Percentiles rank a stretch among this genome's conserved stretches.
Conservation (phyloP, 2,888 invertebrate genomes). For the Dolomedes plantarius region DNA sequence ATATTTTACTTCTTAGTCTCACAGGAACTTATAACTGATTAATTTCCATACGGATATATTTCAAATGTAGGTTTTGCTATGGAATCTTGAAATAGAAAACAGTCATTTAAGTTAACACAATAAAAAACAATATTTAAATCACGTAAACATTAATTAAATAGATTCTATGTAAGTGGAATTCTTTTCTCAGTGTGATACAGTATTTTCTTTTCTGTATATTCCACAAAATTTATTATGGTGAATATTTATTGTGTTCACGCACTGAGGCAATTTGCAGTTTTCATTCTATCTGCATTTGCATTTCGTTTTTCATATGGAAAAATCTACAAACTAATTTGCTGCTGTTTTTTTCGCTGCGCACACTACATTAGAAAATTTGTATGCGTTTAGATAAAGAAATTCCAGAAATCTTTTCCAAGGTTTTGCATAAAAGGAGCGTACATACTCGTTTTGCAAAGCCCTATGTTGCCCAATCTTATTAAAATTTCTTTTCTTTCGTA, state of each 20-base stretch:
- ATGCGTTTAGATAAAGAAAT: slow-evolving; percentile 27
- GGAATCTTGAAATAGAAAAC: too few species aligned
- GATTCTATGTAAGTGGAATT: neutral
- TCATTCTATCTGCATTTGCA: slow-evolving; percentile 11
- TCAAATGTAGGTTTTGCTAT: too few species aligned
- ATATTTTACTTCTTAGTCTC: too few species aligned
- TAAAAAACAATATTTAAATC: neutral
- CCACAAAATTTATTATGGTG: neutral
- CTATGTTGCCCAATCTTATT: slow-evolving; percentile 51
- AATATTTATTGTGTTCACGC: slow-evolving; percentile 5
- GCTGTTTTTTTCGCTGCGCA: neutral
- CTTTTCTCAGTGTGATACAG: neutral
- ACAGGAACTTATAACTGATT: too few species aligned
- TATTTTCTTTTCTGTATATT: neutral
- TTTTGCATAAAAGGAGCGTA: slow-evolving; percentile 20
- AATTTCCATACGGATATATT: too few species aligned
- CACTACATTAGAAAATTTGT: slow-evolving; percentile 25
- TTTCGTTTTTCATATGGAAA: slow-evolving; percentile 19
- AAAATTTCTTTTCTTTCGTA: slow-evolving; percentile 31
- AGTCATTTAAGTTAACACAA: neutral
- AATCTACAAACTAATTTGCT: slow-evolving; percentile 18
- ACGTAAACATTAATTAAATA: neutral
- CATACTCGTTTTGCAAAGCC: neutral
- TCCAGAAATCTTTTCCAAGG: neutral
- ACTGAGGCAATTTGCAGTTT: slow-evolving; percentile 12